Conservation (phyloP, 2,888 invertebrate species). For the Peribatodes rhomboidaria region DNA sequence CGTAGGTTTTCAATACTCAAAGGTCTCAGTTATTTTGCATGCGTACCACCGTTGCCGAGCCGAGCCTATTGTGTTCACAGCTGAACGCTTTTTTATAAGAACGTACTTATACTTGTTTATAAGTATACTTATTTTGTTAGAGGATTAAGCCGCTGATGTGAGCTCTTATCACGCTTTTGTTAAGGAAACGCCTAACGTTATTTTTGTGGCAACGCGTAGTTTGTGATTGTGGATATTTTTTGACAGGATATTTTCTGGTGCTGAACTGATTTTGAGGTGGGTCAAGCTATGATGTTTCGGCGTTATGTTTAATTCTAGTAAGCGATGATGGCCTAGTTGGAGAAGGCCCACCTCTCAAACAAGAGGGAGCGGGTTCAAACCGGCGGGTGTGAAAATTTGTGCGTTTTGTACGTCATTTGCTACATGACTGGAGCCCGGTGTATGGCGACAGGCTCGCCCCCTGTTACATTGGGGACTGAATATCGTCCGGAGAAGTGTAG, state of each 20-base stretch:
- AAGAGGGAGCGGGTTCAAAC: too few species aligned
- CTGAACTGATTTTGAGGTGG: too few species aligned
- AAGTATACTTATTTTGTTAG: conserved; percentile 5
- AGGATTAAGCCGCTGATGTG: background rate
- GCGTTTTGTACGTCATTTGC: too few species aligned
- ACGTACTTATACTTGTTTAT: conserved; percentile 12
- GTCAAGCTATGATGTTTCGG: too few species aligned
- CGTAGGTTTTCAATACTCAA: background rate
- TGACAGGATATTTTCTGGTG: background rate
- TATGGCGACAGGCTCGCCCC: too few species aligned
- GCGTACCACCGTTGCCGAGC: background rate
- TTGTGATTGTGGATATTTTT: background rate
- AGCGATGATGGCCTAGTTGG: too few species aligned
- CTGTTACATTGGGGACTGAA: too few species aligned
- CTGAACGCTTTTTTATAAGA: background rate
- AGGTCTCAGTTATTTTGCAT: conserved; percentile 1
- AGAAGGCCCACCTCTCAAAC: too few species aligned
- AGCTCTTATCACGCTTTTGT: background rate
- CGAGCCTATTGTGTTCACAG: conserved; percentile 5
- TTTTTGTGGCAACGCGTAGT: background rate
- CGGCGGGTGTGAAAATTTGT: too few species aligned
- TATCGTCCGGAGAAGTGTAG: too few species aligned
- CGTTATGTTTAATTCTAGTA: too few species aligned
- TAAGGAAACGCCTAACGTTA: background rate
- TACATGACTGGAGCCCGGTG: too few species aligned